phyloP scores from a whole-genome alignment of 1,140 invertebrate genomes.

The Marisa cornuarietis region DNA sequence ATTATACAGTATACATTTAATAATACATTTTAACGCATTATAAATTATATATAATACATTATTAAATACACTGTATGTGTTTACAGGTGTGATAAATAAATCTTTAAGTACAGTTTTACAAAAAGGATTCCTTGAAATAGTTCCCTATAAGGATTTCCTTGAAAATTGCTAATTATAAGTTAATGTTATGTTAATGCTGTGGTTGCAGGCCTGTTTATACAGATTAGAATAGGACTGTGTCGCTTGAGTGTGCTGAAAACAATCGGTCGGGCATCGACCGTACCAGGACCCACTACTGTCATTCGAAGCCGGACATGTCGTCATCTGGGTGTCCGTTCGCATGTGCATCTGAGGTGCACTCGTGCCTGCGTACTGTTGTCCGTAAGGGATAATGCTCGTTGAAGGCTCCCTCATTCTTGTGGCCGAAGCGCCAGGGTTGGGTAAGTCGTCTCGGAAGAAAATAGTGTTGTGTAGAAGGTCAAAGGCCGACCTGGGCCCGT shows the following conservation, averaged over 20 bases:
- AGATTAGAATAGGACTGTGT: constrained; percentile 17
- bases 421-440: constrained; percentile 16
- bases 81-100: no score
- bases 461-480: constrained; percentile 22
- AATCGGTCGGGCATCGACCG: constrained; percentile 1
- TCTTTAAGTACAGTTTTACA: no score
- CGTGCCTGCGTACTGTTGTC: neutral
- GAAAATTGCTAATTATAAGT: constrained; percentile 58
- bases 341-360: neutral
- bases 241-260: neutral
- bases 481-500: constrained; percentile 23
- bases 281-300: neutral
- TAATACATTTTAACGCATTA: no score
- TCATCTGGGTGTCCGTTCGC: neutral
- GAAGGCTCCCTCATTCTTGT: constrained; percentile 5
- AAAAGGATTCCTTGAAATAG: no score
- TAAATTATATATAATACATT: no score
- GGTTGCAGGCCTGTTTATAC: constrained; percentile 49
- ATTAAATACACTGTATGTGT: no score
- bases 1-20: no score
- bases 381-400: neutral
- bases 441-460: constrained; percentile 9
- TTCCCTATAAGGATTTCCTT: no score
- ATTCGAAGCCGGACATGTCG: neutral
- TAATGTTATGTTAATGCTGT: constrained; percentile 61